These are phyloP conservation scores for Hemithea aestivaria DNA, from an alignment of 2,888 invertebrate species.

Conservation along the genomic window DNA sequence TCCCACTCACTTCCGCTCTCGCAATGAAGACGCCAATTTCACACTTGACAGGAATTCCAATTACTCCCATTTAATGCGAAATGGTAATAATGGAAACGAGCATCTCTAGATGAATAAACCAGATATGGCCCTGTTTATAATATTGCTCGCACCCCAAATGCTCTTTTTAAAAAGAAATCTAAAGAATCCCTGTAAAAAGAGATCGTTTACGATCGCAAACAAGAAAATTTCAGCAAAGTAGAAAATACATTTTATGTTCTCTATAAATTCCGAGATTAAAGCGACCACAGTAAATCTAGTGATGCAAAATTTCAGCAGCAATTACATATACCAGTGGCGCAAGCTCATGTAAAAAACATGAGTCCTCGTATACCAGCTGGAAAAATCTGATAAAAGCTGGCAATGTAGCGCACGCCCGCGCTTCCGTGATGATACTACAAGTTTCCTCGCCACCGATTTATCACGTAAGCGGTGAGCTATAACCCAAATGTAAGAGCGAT, in stretches of 20 bases:
- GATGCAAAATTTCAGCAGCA: constrained; percentile 33
- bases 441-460: constrained; percentile 49
- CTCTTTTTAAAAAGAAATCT: too few relatives aligned
- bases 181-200: too few relatives aligned
- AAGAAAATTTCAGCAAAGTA: constrained; percentile 7
- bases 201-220: constrained; percentile 4
- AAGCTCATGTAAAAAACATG: constrained; percentile 53
- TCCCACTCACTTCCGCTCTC: constrained; percentile 31
- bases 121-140: background rate
- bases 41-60: constrained; percentile 55
- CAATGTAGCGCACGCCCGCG: constrained; percentile 46
- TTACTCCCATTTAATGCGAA: constrained; percentile 50
- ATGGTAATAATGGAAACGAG: constrained; percentile 32
- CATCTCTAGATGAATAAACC: constrained; percentile 17
- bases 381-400: constrained; percentile 55
- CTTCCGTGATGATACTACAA: constrained; percentile 53
- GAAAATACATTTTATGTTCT: constrained; percentile 10
- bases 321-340: constrained; percentile 42
- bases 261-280: constrained; percentile 17
- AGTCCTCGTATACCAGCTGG: constrained; percentile 45
- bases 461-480: constrained; percentile 45
- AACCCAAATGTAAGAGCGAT: constrained; percentile 52
- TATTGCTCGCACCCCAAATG: background rate
- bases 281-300: constrained; percentile 14
- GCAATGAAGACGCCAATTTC: constrained; percentile 55